Evolutionary conservation across 1,140 invertebrate species (phyloP), one percentile per base, ranked within the genome.

Genomic region (Drosophila erecta): DNA sequence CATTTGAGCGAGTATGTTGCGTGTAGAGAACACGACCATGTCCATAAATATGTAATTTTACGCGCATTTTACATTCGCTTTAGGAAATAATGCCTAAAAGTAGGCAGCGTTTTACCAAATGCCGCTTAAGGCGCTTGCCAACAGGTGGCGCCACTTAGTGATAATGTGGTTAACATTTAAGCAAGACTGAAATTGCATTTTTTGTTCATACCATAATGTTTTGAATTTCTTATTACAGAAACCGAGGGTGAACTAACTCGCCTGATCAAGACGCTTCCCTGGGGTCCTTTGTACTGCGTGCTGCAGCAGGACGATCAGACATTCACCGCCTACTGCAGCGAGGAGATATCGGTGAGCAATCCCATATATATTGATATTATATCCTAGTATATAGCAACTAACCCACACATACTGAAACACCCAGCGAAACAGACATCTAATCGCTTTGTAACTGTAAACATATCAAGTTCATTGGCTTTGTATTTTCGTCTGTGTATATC

Each of bases 231-330:
- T 11, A 56, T 37, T 22, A 17, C 72, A 92, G 92, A 92, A 91
- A 76, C 84, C 11, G 92, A 92, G 43, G 91, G 90, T 2, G 91
- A 92, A 64, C 58, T 90, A 15, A 84, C 89, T 50, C 83, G 81
- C 17, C 61, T 78, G 2, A 77, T 73, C 12, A 91, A 90, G 51
- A 60, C 91, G 6, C 92, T 94, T 59, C 94, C 95, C 35, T 98
- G 96, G 96, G 96, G 97, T 91, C 96, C 97, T 6, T 95, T 96
- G 85, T 98, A 97, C 93, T 97, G 96, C 92, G 96, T 98, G 27
- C 94, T 98, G 57, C 94, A 97, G 41, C 96, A 97, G 92, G 96
- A 97, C 91, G 95, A 97, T 70, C 95, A 96, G 85, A 96, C 95
- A 30, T 95, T 97, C 87, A 97, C 96, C 8, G 95, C 96, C 40